These are phyloP conservation scores for Trogon melanurus DNA, from an alignment of 2,113 vertebrate genomes.

Conservation along the genomic window DNA sequence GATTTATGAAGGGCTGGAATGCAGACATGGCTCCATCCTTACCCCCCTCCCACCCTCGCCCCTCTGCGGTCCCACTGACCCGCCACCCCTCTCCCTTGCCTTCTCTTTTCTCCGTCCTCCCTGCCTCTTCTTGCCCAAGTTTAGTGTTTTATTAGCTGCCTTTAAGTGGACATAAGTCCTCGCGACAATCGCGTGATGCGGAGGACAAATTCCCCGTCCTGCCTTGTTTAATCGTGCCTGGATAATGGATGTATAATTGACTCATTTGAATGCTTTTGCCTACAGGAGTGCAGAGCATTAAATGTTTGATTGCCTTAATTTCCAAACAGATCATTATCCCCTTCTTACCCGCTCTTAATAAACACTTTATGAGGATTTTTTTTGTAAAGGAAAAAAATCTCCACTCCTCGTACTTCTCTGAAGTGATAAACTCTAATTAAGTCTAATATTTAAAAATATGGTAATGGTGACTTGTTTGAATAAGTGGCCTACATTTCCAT, in stretches of 20 bases:
- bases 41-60: slow-evolving; percentile 64
- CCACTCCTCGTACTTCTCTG: slow-evolving; percentile 81
- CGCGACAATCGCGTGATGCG: slow-evolving; percentile 88
- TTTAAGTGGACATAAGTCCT: slow-evolving; percentile 91
- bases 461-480: slow-evolving; percentile 98
- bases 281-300: slow-evolving; percentile 96
- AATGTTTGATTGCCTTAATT: slow-evolving; percentile 99
- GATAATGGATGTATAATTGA: slow-evolving; percentile 99
- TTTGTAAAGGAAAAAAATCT: slow-evolving; percentile 74
- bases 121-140: slow-evolving; percentile 74
- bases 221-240: slow-evolving; percentile 90
- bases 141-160: slow-evolving; percentile 82
- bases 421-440: slow-evolving; percentile 97
- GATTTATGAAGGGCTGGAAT: slow-evolving; percentile 86
- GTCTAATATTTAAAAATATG: slow-evolving; percentile 99
- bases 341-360: slow-evolving; percentile 99
- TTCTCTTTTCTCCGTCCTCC: not conserved
- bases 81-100: not conserved
- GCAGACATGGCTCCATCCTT: slow-evolving; percentile 73
- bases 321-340: slow-evolving; percentile 99
- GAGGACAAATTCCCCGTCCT: slow-evolving; percentile 84
- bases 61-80: slow-evolving; percentile 7
- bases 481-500: slow-evolving; percentile 97
- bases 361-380: slow-evolving; percentile 98
- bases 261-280: slow-evolving; percentile 99